Percentiles rank a stretch among this genome's conserved stretches.
These are phyloP conservation scores for Drosophila yakuba DNA, from an alignment of 1,140 invertebrate genomes.

Conservation along the genomic window DNA sequence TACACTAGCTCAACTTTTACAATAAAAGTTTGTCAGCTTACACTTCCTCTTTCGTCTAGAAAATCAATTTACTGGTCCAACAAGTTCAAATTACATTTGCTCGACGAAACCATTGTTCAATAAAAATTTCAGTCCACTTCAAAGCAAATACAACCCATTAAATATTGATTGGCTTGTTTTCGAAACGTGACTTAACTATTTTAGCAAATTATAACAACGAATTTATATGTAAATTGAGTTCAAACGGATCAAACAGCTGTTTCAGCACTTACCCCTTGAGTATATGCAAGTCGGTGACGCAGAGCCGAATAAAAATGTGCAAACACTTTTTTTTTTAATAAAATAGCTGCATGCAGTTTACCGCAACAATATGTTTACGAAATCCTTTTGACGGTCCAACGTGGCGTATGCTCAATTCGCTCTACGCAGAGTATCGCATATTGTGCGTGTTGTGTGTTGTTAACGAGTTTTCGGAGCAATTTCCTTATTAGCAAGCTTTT, in stretches of 20 bases:
- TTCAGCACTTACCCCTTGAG: constrained; percentile 25
- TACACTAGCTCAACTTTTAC: constrained; percentile 22
- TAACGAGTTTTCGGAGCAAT: constrained; percentile 50
- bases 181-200: constrained; percentile 1
- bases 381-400: constrained; percentile 57
- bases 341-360: constrained; percentile 55
- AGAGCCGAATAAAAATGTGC: constrained; percentile 31
- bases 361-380: constrained; percentile 72
- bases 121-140: background rate
- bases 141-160: background rate
- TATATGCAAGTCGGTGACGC: constrained; percentile 27
- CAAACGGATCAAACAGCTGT: constrained; percentile 18
- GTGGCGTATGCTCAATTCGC: constrained; percentile 76
- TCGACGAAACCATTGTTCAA: constrained; percentile 15
- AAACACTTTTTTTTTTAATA: constrained; percentile 46
- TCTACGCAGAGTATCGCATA: constrained; percentile 53
- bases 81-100: constrained; percentile 30
- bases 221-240: constrained; percentile 33
- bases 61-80: constrained; percentile 34
- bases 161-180: constrained; percentile 3
- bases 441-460: constrained; percentile 22
- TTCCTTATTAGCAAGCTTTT: constrained; percentile 59
- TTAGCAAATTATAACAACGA: background rate
- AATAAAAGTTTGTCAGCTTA: constrained; percentile 26
- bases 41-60: constrained; percentile 1